Percentiles rank a stretch among this genome's conserved stretches.
Conservation (phyloP, 2,888 invertebrate genomes). For the Dasypolia templi region DNA sequence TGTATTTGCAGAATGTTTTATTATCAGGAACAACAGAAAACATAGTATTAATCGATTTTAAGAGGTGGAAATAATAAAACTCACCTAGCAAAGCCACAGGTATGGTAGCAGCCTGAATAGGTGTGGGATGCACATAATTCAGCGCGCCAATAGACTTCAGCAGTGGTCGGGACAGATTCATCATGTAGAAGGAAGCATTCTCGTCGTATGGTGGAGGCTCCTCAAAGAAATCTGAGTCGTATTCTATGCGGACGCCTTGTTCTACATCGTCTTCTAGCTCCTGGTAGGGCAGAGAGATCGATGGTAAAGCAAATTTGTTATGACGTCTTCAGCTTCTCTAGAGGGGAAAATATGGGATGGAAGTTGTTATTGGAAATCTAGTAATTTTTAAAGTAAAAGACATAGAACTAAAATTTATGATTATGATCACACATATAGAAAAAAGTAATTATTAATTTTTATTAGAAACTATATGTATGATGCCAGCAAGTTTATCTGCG, state of each 20-base stretch:
- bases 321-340: not conserved
- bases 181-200: slow-evolving; percentile 95
- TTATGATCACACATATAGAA: too few species aligned
- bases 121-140: slow-evolving; percentile 98
- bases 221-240: slow-evolving; percentile 90
- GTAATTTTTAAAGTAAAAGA: too few species aligned
- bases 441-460: too few species aligned
- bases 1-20: not conserved
- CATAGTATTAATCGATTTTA: not conserved
- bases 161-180: slow-evolving; percentile 98
- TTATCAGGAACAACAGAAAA: not conserved
- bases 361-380: not conserved
- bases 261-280: slow-evolving; percentile 88
- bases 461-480: too few species aligned
- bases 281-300: slow-evolving; percentile 57
- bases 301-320: not conserved
- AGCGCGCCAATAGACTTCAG: slow-evolving; percentile 97
- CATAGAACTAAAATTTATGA: too few species aligned
- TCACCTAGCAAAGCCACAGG: slow-evolving; percentile 96
- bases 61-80: slow-evolving; percentile 16
- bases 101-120: slow-evolving; percentile 98
- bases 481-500: too few species aligned
- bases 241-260: slow-evolving; percentile 81
- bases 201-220: slow-evolving; percentile 92
- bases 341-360: not conserved